Evolutionary conservation across 2,797 vertebrate genomes (phyloP).

Genomic region (Urosaurus nigricauda): DNA sequence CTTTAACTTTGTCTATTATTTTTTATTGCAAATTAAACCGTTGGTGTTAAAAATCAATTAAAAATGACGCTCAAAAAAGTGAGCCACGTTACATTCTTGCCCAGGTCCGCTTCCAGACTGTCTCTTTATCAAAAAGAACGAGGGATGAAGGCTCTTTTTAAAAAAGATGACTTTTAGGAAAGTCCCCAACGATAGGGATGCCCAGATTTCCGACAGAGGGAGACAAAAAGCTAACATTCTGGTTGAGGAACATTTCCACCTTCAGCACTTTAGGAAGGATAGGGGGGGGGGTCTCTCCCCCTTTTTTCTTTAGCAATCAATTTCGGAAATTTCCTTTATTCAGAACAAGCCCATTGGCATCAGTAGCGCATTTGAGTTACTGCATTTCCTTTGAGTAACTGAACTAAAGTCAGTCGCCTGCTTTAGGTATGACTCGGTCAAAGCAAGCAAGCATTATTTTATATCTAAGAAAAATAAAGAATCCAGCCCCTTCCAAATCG

Average conservation of each 20-base stretch:
- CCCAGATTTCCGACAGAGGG: slow-evolving; percentile 67
- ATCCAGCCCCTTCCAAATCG: no score
- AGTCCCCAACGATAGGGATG: neutral
- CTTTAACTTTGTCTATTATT: no score
- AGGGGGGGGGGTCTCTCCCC: no score
- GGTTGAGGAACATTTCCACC: neutral
- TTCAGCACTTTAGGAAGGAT: neutral
- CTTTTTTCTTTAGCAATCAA: neutral
- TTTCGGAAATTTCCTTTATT: neutral
- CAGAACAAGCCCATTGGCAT: neutral
- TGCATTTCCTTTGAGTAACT: no score
- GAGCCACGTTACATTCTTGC: neutral
- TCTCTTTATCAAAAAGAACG: neutral
- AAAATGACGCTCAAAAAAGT: neutral
- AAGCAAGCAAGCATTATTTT: no score
- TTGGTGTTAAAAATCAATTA: no score
- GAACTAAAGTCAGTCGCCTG: neutral
- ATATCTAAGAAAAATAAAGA: neutral
- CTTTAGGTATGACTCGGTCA: neutral
- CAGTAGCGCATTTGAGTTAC: neutral
- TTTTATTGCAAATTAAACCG: no score
- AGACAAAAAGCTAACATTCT: slow-evolving; percentile 66
- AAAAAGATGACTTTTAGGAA: neutral
- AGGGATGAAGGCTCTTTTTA: neutral
- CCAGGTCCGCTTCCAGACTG: neutral